Evolutionary conservation across 2,113 vertebrate species (phyloP).

Genomic region (Chaetodon trifascialis): DNA sequence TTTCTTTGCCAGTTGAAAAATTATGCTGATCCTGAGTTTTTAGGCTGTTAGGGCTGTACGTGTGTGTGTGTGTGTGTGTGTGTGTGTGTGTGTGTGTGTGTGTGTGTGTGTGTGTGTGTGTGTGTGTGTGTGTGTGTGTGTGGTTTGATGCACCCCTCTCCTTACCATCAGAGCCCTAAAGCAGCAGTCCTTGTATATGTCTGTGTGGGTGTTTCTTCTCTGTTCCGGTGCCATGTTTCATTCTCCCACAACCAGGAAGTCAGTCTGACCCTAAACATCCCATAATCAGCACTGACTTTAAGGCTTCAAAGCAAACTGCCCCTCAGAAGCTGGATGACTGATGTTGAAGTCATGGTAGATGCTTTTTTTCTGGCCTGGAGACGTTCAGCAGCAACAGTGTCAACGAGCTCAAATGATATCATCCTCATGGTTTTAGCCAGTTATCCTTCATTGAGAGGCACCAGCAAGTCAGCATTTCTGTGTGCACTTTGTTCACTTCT

Average conservation of each 20-base stretch:
- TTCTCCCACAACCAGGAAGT: constrained; percentile 67
- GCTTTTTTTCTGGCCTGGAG: not conserved
- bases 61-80: not conserved
- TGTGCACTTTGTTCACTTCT: too few relatives aligned
- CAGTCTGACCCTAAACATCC: constrained; percentile 68
- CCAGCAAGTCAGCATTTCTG: too few relatives aligned
- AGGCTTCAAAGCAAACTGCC: constrained; percentile 53
- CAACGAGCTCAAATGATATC: not conserved
- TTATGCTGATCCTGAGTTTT: not conserved
- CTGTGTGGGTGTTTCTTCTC: not conserved
- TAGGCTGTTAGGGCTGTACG: not conserved
- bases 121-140: not conserved
- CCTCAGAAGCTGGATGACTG: constrained; percentile 22
- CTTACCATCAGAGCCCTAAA: constrained; percentile 22
- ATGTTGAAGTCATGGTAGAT: not conserved
- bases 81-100: not conserved
- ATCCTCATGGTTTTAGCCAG: not conserved
- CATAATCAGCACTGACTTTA: constrained; percentile 38
- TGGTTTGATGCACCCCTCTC: not conserved
- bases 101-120: not conserved
- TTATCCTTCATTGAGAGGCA: not conserved
- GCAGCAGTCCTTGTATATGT: constrained; percentile 2
- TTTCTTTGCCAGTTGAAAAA: not conserved
- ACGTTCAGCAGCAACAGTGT: not conserved
- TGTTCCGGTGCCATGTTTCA: constrained; percentile 19